These are phyloP conservation scores for Lipophrys pholis DNA, from an alignment of 2,113 vertebrate genomes.

Conservation along the genomic window DNA sequence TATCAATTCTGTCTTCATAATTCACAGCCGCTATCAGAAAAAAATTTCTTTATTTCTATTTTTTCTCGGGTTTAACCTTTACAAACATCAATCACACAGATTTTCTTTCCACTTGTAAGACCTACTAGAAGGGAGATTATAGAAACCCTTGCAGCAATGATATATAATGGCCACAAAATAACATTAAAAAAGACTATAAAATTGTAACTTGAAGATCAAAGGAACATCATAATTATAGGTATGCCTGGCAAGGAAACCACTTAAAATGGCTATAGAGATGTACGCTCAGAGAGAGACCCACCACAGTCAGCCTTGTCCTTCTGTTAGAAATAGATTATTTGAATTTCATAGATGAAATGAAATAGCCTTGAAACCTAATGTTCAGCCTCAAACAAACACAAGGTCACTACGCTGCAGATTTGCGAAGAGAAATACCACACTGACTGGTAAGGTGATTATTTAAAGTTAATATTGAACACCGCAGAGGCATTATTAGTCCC, in stretches of 20 bases:
- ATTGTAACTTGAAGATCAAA: too few relatives aligned
- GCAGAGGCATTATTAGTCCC: constrained; percentile 38
- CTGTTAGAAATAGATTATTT: too few relatives aligned
- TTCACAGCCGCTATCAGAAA: too few relatives aligned
- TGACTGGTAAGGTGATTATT: constrained; percentile 35
- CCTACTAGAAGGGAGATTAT: too few relatives aligned
- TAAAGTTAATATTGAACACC: constrained; percentile 48
- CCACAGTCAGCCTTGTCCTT: constrained; percentile 1
- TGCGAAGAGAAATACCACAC: constrained; percentile 35
- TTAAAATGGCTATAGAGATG: constrained; percentile 9
- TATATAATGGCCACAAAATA: too few relatives aligned
- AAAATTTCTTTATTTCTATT: too few relatives aligned
- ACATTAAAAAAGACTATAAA: too few relatives aligned
- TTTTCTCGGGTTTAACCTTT: too few relatives aligned
- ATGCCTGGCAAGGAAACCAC: background rate
- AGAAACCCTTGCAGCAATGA: too few relatives aligned
- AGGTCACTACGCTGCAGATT: constrained; percentile 14
- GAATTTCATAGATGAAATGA: background rate
- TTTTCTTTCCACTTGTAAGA: too few relatives aligned
- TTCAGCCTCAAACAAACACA: constrained; percentile 10
- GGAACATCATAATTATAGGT: background rate
- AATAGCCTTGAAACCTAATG: constrained; percentile 14
- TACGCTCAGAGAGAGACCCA: background rate
- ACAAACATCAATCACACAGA: too few relatives aligned
- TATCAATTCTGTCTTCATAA: too few relatives aligned